Evolutionary conservation across 30 jellyfish, hydroid and myxozoan genomes (phyloP).

Genomic region (Morbakka virulenta): DNA sequence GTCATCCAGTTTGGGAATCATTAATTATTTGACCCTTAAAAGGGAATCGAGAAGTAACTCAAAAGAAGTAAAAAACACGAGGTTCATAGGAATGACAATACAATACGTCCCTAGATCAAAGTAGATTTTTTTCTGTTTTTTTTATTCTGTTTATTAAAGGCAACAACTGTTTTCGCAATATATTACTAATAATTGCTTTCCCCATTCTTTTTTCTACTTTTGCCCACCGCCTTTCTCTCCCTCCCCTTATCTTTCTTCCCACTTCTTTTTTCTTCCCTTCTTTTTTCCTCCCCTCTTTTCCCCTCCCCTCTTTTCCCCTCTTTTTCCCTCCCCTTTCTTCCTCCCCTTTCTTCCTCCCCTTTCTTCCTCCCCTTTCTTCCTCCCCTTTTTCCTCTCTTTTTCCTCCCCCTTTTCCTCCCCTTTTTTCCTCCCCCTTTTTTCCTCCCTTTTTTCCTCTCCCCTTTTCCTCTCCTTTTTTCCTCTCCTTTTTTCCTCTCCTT

Average conservation of each 20-base stretch:
- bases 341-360: background rate
- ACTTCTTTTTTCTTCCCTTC: too few species aligned
- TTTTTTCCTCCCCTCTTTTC: background rate
- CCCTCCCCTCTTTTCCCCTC: background rate
- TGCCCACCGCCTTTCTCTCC: background rate
- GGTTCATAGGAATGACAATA: too few species aligned
- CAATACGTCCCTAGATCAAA: too few species aligned
- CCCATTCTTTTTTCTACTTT: too few species aligned
- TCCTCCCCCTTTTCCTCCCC: background rate
- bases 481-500: background rate
- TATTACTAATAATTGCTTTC: too few species aligned
- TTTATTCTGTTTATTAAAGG: too few species aligned
- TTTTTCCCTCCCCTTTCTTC: background rate
- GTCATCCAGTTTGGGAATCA: too few species aligned
- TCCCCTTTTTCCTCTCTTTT: background rate
- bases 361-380: background rate
- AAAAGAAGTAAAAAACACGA: too few species aligned
- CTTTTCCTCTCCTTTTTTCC: constrained; percentile 16
- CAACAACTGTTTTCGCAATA: too few species aligned
- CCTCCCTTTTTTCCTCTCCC: constrained; percentile 3
- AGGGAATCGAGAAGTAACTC: too few species aligned
- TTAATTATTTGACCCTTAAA: too few species aligned
- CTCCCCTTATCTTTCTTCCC: background rate
- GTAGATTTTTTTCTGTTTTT: too few species aligned
- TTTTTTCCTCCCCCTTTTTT: background rate